Percentiles rank a stretch among this genome's conserved stretches.
Conservation (phyloP, 2,888 invertebrate species). For the Agelastica alni region DNA sequence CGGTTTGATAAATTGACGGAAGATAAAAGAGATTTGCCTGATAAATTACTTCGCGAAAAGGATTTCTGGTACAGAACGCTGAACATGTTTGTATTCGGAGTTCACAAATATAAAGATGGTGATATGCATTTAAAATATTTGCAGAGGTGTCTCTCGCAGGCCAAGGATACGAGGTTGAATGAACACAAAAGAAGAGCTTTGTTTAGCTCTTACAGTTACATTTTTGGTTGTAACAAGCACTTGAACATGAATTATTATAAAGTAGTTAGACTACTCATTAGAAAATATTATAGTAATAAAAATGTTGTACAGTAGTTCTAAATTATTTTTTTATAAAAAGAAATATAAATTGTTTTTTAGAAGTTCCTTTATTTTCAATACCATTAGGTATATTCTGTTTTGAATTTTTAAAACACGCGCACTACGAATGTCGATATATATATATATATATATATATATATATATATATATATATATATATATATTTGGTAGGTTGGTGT, state of each 20-base stretch:
- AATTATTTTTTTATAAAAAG: too few species aligned
- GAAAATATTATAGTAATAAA: conserved; percentile 7
- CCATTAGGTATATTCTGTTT: too few species aligned
- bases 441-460: too few species aligned
- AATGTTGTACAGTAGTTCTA: neutral
- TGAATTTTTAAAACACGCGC: too few species aligned
- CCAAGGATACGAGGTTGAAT: conserved; percentile 11
- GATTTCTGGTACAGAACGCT: conserved; percentile 31
- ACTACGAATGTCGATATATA: too few species aligned
- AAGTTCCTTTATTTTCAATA: too few species aligned
- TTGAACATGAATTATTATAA: conserved; percentile 29
- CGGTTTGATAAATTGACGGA: conserved; percentile 9
- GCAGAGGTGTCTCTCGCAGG: conserved; percentile 29
- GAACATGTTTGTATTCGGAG: conserved; percentile 44
- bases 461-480: too few species aligned
- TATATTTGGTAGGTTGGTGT: too few species aligned
- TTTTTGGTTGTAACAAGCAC: conserved; percentile 38
- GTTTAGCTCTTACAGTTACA: conserved; percentile 37
- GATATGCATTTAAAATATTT: conserved; percentile 34
- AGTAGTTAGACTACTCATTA: conserved; percentile 17
- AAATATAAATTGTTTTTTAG: too few species aligned
- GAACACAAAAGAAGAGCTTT: conserved; percentile 24
- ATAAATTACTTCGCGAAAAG: conserved; percentile 22
- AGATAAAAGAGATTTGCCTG: conserved; percentile 1
- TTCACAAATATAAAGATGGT: conserved; percentile 33